Conservation (phyloP, 2,888 invertebrate species). For the Arenicola marina region DNA sequence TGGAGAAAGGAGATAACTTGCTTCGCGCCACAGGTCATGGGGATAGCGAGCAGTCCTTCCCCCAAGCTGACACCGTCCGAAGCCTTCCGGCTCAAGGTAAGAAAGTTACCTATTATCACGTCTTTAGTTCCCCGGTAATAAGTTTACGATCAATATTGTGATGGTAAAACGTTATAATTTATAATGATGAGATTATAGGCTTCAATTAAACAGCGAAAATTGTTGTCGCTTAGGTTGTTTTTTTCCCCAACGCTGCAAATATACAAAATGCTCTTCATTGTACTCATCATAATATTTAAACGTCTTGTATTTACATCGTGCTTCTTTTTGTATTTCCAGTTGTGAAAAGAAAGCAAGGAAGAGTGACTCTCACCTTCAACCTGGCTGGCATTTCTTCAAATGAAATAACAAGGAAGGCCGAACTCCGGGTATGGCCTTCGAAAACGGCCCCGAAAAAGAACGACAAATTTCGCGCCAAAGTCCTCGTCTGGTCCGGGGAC, state of each 20-base stretch:
- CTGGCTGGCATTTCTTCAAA: not conserved
- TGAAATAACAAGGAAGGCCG: not conserved
- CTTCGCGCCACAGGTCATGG: conserved; percentile 31
- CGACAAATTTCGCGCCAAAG: not conserved
- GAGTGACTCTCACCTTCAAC: not conserved
- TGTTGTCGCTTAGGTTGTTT: no score
- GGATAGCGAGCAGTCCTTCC: conserved; percentile 13
- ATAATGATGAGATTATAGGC: no score
- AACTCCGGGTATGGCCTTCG: not conserved
- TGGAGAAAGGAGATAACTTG: conserved; percentile 36
- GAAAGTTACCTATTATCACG: not conserved
- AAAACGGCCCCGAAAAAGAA: not conserved
- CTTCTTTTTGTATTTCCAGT: no score
- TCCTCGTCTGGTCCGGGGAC: not conserved
- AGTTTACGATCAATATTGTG: no score
- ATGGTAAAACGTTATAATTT: no score
- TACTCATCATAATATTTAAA: no score
- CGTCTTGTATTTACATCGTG: no score
- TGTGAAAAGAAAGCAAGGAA: not conserved
- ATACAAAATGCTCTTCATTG: no score
- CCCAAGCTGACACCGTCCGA: conserved; percentile 43
- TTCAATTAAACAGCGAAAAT: no score
- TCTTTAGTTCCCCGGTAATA: not conserved
- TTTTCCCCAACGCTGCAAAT: no score
- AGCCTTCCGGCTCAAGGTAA: conserved; percentile 45